Conservation (phyloP, 2,888 invertebrate genomes). For the Odiellus spinosus region DNA sequence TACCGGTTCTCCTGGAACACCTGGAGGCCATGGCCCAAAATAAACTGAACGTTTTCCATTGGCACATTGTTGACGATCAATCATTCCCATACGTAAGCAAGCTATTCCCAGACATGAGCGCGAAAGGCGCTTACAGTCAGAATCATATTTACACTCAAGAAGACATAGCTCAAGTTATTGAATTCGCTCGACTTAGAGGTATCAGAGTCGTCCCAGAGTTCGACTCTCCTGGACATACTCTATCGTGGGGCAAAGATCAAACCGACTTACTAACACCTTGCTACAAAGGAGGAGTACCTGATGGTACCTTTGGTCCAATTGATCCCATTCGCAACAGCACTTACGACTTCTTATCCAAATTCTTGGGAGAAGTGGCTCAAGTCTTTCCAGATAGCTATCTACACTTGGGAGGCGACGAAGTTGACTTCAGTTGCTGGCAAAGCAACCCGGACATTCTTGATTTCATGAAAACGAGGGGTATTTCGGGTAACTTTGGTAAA, state of each 20-base stretch:
- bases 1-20: conserved; percentile 38
- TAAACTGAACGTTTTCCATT: conserved; percentile 85
- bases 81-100: conserved; percentile 63
- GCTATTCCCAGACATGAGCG: conserved; percentile 27
- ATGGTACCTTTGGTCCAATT: conserved; percentile 56
- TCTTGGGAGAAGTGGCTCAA: conserved; percentile 31
- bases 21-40: conserved; percentile 78
- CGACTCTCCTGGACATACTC: conserved; percentile 75
- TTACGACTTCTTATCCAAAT: conserved; percentile 28
- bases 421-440: conserved; percentile 33
- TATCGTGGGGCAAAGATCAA: conserved; percentile 66
- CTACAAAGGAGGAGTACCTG: conserved; percentile 36
- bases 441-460: conserved; percentile 45
- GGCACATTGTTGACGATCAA: conserved; percentile 67
- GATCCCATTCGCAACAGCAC: conserved; percentile 42
- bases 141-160: conserved; percentile 44
- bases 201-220: conserved; percentile 80
- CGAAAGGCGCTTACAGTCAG: conserved; percentile 47
- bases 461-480: conserved; percentile 43
- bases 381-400: conserved; percentile 35
- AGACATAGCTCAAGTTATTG: conserved; percentile 50
- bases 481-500: conserved; percentile 37
- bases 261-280: conserved; percentile 59
- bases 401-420: conserved; percentile 39
- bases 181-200: conserved; percentile 59